Evolutionary conservation across 2,888 invertebrate species (phyloP).

Genomic region (Limnephilus rhombicus): DNA sequence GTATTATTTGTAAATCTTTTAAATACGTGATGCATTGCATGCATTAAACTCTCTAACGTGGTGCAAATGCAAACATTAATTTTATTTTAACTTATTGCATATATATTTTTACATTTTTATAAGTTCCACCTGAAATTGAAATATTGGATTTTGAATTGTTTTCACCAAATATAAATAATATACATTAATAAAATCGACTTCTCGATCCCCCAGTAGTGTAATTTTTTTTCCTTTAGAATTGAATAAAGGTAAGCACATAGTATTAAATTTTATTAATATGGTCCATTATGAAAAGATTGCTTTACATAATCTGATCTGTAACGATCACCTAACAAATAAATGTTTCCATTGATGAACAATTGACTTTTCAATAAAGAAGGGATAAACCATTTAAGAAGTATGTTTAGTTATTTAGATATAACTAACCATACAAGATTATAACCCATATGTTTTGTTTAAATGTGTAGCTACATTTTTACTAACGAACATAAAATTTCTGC

Average conservation of each 20-base stretch:
- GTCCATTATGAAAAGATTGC: slow-evolving; percentile 8
- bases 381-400: neutral
- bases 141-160: no score
- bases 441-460: neutral
- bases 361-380: neutral
- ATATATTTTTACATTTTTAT: no score
- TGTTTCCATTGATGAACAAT: slow-evolving; percentile 8
- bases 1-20: no score
- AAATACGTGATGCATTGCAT: no score
- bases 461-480: neutral
- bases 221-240: neutral
- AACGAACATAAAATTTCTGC: neutral
- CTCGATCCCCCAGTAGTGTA: neutral
- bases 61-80: no score
- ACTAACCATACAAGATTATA: neutral
- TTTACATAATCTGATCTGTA: neutral
- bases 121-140: no score
- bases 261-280: neutral
- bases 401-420: no score
- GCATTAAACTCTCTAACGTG: no score
- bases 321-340: slow-evolving; percentile 24
- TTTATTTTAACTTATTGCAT: no score
- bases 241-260: neutral
- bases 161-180: no score
- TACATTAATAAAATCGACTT: no score